Conservation (phyloP, 2,888 invertebrate species). For the Drosophila dives region DNA sequence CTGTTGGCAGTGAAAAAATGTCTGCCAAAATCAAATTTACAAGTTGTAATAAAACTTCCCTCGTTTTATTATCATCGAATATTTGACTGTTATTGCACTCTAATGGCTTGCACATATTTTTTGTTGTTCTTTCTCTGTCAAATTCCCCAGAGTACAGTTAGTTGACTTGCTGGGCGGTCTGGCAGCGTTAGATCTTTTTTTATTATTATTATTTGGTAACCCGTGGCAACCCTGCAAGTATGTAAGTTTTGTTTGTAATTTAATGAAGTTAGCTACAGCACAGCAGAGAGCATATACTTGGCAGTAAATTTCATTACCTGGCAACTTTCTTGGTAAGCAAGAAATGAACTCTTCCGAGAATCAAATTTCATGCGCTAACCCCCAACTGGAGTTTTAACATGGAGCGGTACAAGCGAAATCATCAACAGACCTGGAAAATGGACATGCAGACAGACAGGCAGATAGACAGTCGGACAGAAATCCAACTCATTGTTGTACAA, state of each 20-base stretch:
- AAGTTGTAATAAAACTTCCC: slow-evolving; percentile 28
- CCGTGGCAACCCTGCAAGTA: slow-evolving; percentile 47
- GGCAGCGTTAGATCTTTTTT: slow-evolving; percentile 26
- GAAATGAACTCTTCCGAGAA: slow-evolving; percentile 77
- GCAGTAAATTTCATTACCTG: slow-evolving; percentile 64
- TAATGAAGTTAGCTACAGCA: slow-evolving; percentile 64
- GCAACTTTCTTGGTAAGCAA: slow-evolving; percentile 60
- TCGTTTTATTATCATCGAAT: slow-evolving; percentile 53
- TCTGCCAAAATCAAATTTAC: slow-evolving; percentile 69
- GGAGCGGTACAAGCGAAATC: slow-evolving; percentile 56
- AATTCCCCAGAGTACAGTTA: slow-evolving; percentile 57
- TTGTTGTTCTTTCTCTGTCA: slow-evolving; percentile 15
- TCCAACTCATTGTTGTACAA: slow-evolving; percentile 57
- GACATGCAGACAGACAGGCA: slow-evolving; percentile 19
- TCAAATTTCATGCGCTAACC: slow-evolving; percentile 75
- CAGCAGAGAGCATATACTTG: slow-evolving; percentile 14
- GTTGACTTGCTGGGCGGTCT: slow-evolving; percentile 48
- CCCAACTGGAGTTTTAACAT: slow-evolving; percentile 27
- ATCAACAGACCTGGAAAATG: slow-evolving; percentile 39
- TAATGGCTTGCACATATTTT: slow-evolving; percentile 53
- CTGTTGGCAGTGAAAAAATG: slow-evolving; percentile 60
- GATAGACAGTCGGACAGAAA: slow-evolving; percentile 3
- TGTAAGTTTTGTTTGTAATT: slow-evolving; percentile 51
- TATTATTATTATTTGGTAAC: slow-evolving; percentile 30
- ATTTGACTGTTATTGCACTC: slow-evolving; percentile 62